Percentiles rank a stretch among this genome's conserved stretches.
Conservation (phyloP, 2,888 invertebrate genomes). For the Caenorhabditis sp. region DNA sequence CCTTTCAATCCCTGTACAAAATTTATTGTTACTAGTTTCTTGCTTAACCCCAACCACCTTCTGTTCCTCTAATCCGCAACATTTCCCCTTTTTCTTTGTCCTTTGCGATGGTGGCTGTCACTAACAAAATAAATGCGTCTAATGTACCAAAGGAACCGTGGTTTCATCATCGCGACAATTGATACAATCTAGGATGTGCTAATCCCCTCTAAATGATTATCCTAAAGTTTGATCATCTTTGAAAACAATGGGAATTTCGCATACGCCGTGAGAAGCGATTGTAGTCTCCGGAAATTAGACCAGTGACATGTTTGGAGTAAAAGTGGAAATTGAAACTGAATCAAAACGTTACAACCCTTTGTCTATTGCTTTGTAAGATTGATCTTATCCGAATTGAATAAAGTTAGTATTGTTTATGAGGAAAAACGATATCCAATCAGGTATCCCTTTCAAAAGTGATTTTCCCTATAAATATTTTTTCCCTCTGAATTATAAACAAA, state of each 20-base stretch:
- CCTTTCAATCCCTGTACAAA: neutral
- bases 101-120: conserved; percentile 26
- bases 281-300: neutral
- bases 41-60: neutral
- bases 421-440: conserved; percentile 31
- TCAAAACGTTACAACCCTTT: neutral
- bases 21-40: no score
- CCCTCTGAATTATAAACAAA: conserved; percentile 46
- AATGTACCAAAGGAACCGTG: conserved; percentile 18
- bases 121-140: conserved; percentile 40
- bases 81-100: neutral
- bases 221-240: conserved; percentile 10
- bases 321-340: neutral
- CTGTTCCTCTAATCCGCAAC: conserved; percentile 20
- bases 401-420: conserved; percentile 21
- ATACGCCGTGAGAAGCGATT: neutral
- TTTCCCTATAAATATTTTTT: neutral
- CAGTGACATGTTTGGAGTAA: conserved; percentile 3
- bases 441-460: conserved; percentile 19
- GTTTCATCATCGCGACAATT: conserved; percentile 10
- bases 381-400: neutral
- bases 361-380: neutral
- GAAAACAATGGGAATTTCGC: conserved; percentile 6
- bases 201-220: conserved; percentile 37
- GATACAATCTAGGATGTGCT: conserved; percentile 51